Evolutionary conservation across 2,888 invertebrate genomes (phyloP).

Genomic region (Polyploca ridens): DNA sequence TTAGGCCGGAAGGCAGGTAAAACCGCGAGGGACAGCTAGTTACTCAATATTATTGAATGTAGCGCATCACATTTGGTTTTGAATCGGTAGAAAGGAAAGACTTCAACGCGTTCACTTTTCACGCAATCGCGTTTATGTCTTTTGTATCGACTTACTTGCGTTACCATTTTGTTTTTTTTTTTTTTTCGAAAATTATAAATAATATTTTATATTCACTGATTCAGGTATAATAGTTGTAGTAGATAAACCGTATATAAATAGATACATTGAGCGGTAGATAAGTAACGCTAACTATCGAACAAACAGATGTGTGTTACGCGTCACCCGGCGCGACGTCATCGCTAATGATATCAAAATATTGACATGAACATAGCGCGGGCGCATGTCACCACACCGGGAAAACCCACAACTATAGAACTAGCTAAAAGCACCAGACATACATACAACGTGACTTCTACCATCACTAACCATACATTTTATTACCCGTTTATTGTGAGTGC

Average conservation of each 20-base stretch:
- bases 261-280: too few relatives aligned
- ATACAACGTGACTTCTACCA: too few relatives aligned
- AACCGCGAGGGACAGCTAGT: too few relatives aligned
- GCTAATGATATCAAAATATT: neutral
- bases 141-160: neutral
- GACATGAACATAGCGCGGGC: neutral
- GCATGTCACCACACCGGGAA: neutral
- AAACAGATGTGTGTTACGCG: neutral
- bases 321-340: neutral
- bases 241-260: neutral
- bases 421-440: neutral
- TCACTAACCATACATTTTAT: too few relatives aligned
- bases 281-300: neutral
- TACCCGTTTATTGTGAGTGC: too few relatives aligned
- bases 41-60: too few relatives aligned
- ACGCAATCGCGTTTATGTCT: neutral
- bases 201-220: neutral
- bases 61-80: too few relatives aligned
- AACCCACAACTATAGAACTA: neutral
- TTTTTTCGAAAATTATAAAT: neutral
- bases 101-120: conserved; percentile 1
- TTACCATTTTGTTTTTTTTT: neutral
- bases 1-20: too few relatives aligned
- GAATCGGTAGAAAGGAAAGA: neutral
- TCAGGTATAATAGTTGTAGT: neutral